Base-by-base conservation (phyloP, 1,140 invertebrate species). In the Drosophila orosa region DNA sequence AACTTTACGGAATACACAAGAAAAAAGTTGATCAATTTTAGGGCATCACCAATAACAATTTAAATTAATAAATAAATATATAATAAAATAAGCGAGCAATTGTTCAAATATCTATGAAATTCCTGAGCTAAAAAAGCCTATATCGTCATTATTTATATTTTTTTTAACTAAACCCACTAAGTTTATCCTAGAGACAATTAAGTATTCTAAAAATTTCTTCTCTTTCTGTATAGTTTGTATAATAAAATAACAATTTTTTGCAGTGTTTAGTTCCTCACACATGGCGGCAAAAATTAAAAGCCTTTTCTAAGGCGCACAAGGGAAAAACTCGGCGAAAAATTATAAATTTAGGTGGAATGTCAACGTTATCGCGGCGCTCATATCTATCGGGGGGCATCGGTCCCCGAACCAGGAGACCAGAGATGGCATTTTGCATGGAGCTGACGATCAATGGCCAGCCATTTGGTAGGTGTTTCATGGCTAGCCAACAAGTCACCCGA, bases 341-440 rank as follows among this genome's bases (percentile, higher is more conserved):
- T 89, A 89, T 89, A 89, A 89, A 89, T 89, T 89, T 89, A 89
- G 84, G 84, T 89, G 84, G 84, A 89, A 89, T 89, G 84, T 89
- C 84, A 89, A 80, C 84, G 84, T 89, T 89, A 89, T 89, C 84
- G 84, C 37, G 73, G 37, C 62, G 84, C 80, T 89, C 77, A 89
- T 89, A 89, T 89, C 84, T 89, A 89, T 80, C 56, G 45, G 84
- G 84, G 72, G 55, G 69, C 82, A 81, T 80, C 84, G 72, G 35
- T 39, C 35, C 40, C 52, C 77, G 56, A 42, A 24, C 59, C 27
- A 37, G 47, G 47, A 35, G 7, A 57, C 76, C 56, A 39, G 60
- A 72, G 67, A 62, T 81, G 75, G 76, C 79, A 81, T 85, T 85
- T 85, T 72, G 76, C 66, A 72, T 72, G 68, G 75, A 76, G 80